Base-by-base conservation (phyloP, 1,140 invertebrate genomes). In the Wiebesia pumilae region DNA sequence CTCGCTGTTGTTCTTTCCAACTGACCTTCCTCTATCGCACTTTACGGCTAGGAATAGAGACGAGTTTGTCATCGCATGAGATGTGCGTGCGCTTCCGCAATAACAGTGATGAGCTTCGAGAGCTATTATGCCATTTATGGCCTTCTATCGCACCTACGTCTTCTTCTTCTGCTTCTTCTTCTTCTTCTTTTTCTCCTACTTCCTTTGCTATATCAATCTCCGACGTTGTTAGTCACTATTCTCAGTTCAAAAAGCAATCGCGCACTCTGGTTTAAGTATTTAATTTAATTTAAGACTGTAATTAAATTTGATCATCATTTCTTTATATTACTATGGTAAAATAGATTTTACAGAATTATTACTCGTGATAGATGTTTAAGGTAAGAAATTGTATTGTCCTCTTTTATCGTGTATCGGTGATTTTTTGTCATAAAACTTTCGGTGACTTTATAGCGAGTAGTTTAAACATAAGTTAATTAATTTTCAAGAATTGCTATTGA, bases 1-100 rank as follows among this genome's bases (percentile, higher is more conserved):
- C 84, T 87, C 81, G 88, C 87, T 88, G 87, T 88, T 43, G 35
- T 65, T 27, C 80, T 0, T 73, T 33, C 65, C 78, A 47, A 84
- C 89, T 27, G 21, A n/a, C 24, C 30, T 30, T 33, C 27, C 38
- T 58, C 19, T 47, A 65, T 69, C 43, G 35, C 75, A 35, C 14
- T 69, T 79, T 65, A 69, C n/a, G 62, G 43, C 40, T 62, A 62
- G 27, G 54, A 83, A 75, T 75, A 83, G 51, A 33, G 65, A 58
- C n/a, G 65, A 58, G 84, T 81, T 85, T 71, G 77, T 85, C 84
- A 73, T 85, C 84, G 47, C 16, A 0, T 54, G 38, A 80, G 83
- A 79, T 21, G 81, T 30, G 62, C 79, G 71, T 7, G 35, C 58
- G 81, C 35, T 54, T 24, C 54, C 7, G 62, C 84, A 85, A 81